Percentiles rank a stretch among this genome's conserved stretches.
Evolutionary conservation across 1,140 invertebrate genomes (phyloP).

Genomic region (Drosophila miranda): DNA sequence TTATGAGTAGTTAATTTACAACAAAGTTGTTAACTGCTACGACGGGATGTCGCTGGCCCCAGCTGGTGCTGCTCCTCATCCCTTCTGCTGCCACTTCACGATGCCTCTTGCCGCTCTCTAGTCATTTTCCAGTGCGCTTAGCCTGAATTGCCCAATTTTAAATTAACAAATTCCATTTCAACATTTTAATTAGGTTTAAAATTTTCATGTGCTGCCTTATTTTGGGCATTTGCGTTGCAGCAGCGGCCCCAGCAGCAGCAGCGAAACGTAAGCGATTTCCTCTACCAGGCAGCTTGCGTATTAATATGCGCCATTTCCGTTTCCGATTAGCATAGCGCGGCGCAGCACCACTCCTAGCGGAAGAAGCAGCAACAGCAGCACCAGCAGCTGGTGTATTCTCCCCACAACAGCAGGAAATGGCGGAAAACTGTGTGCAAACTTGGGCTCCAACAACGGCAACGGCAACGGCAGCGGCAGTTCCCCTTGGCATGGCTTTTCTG

Average conservation of each 20-base stretch:
- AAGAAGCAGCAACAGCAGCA: conserved; percentile 53
- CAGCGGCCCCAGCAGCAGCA: conserved; percentile 32
- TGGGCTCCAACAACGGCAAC: conserved; percentile 16
- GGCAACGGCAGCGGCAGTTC: neutral
- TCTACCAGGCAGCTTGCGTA: conserved; percentile 74
- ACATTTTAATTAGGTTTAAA: conserved; percentile 81
- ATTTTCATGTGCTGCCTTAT: conserved; percentile 69
- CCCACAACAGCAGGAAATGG: conserved; percentile 71
- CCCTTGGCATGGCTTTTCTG: conserved; percentile 1
- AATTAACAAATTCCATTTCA: conserved; percentile 81
- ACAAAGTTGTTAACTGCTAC: conserved; percentile 74
- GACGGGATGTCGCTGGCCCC: conserved; percentile 26
- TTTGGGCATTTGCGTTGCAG: conserved; percentile 40
- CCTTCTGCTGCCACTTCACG: conserved; percentile 9
- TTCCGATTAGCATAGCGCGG: conserved; percentile 76
- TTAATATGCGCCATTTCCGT: conserved; percentile 80
- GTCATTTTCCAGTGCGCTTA: conserved; percentile 53
- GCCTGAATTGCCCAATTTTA: conserved; percentile 76
- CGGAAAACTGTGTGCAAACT: conserved; percentile 65
- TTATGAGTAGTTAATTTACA: conserved; percentile 80
- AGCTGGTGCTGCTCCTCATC: conserved; percentile 35
- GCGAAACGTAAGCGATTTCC: conserved; percentile 52
- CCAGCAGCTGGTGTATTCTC: conserved; percentile 60
- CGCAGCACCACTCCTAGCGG: conserved; percentile 7
- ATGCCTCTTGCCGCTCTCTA: conserved; percentile 13